Base-by-base conservation (phyloP, 2,888 invertebrate species). In the Pyralis farinalis region DNA sequence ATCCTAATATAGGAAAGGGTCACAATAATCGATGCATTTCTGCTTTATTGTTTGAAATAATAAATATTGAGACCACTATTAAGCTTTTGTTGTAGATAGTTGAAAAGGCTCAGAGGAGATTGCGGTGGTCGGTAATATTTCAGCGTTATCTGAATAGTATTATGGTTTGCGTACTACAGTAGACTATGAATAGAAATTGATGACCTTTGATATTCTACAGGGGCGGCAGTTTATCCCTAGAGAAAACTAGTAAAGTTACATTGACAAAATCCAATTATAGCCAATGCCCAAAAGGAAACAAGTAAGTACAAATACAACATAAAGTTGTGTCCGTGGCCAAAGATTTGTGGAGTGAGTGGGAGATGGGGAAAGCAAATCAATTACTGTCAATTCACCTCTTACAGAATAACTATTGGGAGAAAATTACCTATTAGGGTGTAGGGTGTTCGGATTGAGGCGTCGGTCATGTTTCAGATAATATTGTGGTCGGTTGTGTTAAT, bases 401-500 rank as follows among this genome's bases (percentile, higher is more conserved):
- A 58, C 58, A 59, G 54, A 63, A 63, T 61, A 71, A 68, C 58
- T 68, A 65, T 71, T 64, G 57, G 55, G 58, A 52, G 64, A 65
- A 68, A 74, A 77, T 78, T 70, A 69, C 61, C 70, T 67, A 77
- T 72, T 69, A 71, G 63, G 63, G 63, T 61, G 59, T 59, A 62
- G 62, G 55, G 50, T 46, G 58, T 53, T 55, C 46, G 53, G 55
- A 59, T 58, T 47, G 51, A 58, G 58, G 55, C 58, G 58, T 57
- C 56, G 59, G 61, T 54, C 59, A 67, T 67, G 56, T 68, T 59
- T 51, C 53, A 59, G 61, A 70, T 71, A 63, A 68, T 71, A 71
- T 66, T 68, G 72, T 61, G 68, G 65, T 65, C 58, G 55, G 55
- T 49, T 55, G 66, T 71, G 78, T 72, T 77, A 79, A 78, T 74